Evolutionary conservation across 2,888 invertebrate species (phyloP).

Genomic region (Aplocera efformata): DNA sequence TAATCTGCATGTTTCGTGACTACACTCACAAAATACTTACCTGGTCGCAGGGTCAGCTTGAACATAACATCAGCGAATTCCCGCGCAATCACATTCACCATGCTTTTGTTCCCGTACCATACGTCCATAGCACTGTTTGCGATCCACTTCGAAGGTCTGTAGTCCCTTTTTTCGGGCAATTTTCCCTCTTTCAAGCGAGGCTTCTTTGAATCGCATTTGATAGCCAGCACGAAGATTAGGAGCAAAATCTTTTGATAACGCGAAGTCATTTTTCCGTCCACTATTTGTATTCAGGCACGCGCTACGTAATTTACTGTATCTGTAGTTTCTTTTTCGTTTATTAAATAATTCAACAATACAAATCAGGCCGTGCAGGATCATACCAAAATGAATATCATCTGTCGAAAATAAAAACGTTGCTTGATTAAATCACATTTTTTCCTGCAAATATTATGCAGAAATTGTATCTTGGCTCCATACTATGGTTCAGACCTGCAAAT

Average conservation of each 20-base stretch:
- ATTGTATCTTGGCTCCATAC: no score
- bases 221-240: constrained; percentile 1
- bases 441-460: no score
- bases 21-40: constrained; percentile 32
- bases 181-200: constrained; percentile 24
- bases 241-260: neutral
- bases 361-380: no score
- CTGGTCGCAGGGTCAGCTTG: constrained; percentile 43
- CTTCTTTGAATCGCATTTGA: constrained; percentile 33
- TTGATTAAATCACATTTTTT: no score
- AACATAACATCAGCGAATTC: constrained; percentile 50
- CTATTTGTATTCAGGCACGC: neutral
- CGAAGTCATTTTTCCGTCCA: neutral
- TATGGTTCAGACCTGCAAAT: no score
- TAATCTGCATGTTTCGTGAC: neutral
- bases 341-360: no score
- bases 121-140: constrained; percentile 58
- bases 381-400: no score
- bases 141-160: constrained; percentile 54
- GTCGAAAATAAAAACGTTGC: no score
- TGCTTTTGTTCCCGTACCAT: constrained; percentile 58
- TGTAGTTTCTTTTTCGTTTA: no score
- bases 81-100: constrained; percentile 50
- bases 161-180: constrained; percentile 34
- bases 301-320: neutral